A percentile compares a stretch with the other conserved stretches of the same genome.
These are phyloP conservation scores for Caenorhabditis sp. DNA, from an alignment of 2,888 invertebrate genomes.

Conservation along the genomic window DNA sequence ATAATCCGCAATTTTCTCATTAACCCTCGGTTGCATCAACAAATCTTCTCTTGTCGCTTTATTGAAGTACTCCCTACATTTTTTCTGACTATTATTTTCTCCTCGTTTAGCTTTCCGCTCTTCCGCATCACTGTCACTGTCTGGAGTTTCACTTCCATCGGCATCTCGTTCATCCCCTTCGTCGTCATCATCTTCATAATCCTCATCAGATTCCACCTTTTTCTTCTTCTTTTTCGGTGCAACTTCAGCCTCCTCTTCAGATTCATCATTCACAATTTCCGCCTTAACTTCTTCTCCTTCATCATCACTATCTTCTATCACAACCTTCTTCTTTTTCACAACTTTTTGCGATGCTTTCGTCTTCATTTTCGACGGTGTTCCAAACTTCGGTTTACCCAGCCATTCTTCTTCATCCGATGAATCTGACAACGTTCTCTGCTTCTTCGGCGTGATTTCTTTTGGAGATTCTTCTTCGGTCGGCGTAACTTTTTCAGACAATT, in stretches of 20 bases:
- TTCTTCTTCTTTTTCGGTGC: constrained; percentile 18
- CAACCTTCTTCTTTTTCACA: constrained; percentile 25
- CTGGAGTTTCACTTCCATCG: constrained; percentile 41
- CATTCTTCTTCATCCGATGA: constrained; percentile 47
- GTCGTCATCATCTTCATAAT: constrained; percentile 43
- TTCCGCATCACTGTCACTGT: constrained; percentile 49
- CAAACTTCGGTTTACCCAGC: constrained; percentile 34
- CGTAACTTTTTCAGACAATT: too few relatives aligned
- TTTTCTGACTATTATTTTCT: constrained; percentile 28
- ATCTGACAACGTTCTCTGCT: constrained; percentile 42
- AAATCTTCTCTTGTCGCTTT: constrained; percentile 33
- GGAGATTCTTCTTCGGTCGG: background rate
- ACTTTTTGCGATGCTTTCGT: constrained; percentile 21
- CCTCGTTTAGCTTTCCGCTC: constrained; percentile 31
- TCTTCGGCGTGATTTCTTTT: background rate
- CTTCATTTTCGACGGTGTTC: constrained; percentile 28
- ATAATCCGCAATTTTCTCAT: constrained; percentile 48
- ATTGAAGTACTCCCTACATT: constrained; percentile 50
- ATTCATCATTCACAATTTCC: constrained; percentile 3
- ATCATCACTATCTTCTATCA: constrained; percentile 26
- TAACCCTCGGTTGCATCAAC: constrained; percentile 44
- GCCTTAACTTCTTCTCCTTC: constrained; percentile 22
- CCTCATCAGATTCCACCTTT: constrained; percentile 34
- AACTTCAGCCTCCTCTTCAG: constrained; percentile 10
- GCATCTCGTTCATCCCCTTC: constrained; percentile 31